Evolutionary conservation across 2,888 invertebrate genomes (phyloP).

Genomic region (Drosophila borealis): DNA sequence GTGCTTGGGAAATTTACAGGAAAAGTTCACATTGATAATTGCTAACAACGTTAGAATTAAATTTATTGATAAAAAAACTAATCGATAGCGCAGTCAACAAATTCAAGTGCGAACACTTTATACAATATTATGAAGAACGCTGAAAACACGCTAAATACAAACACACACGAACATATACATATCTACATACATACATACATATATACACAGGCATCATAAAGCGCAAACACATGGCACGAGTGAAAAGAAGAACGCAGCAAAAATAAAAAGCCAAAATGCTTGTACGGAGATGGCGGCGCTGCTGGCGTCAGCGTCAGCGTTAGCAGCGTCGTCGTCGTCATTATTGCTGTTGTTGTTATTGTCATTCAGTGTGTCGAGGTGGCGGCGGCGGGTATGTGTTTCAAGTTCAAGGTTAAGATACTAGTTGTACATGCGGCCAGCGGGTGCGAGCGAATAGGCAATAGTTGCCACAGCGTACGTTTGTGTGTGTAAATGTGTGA

Average conservation of each 20-base stretch:
- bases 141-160: slow-evolving; percentile 6
- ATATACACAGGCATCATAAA: slow-evolving; percentile 31
- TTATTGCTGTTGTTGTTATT: slow-evolving; percentile 25
- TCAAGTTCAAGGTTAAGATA: slow-evolving; percentile 85
- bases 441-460: slow-evolving; percentile 54
- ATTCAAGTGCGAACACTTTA: slow-evolving; percentile 12
- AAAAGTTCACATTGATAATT: not conserved
- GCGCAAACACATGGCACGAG: slow-evolving; percentile 53
- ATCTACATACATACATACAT: not conserved
- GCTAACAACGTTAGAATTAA: too few relatives aligned
- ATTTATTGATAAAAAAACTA: not conserved
- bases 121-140: slow-evolving; percentile 16
- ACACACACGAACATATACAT: not conserved
- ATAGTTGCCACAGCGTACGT: slow-evolving; percentile 26
- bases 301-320: slow-evolving; percentile 38
- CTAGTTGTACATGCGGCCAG: slow-evolving; percentile 76
- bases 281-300: slow-evolving; percentile 32
- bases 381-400: slow-evolving; percentile 67
- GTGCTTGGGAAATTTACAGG: not conserved
- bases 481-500: slow-evolving; percentile 44
- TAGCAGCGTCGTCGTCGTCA: slow-evolving; percentile 27
- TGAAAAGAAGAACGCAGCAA: slow-evolving; percentile 41
- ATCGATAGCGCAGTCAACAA: slow-evolving; percentile 42
- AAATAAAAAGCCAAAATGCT: slow-evolving; percentile 40
- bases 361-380: slow-evolving; percentile 70